Base-by-base conservation (phyloP, 2,888 invertebrate species). In the Trichogramma evanescens region DNA sequence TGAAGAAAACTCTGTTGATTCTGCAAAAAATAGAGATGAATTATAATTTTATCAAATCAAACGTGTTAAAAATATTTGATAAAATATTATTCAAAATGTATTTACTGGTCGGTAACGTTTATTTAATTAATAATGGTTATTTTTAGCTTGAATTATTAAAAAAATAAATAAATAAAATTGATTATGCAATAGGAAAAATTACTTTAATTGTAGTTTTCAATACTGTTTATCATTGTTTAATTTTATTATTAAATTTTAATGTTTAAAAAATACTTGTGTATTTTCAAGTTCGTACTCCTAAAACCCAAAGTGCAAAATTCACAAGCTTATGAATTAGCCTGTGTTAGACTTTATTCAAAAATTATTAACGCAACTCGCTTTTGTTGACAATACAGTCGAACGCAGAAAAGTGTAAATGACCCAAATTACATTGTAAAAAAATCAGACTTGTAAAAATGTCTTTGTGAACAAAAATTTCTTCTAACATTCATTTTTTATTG, bases 1-100 rank as follows among this genome's bases (percentile, higher is more conserved):
- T 44, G 71, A 80, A 38, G 86, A 87, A 72, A 85, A 86, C 71
- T 81, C 82, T 67, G 78, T 80, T 53, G 79, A 77, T 8, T 57
- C 70, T n/a, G 80, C 80, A 59, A 82, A 59, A 4, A 42, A 50
- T 44, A 64, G 63, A 51, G 59, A 63, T 38, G 68, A 68, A 55
- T 57, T 67, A 45, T 68, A 64, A 63, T 10, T 38, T 8, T 38
- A 55, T 6, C 6, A 4, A 50, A 4, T 50, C 3, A 4, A 50
- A 42, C 7, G 9, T 26, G 5, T 4, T 26, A 42, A 4, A 4
- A n/a, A 54, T 40, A 6, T 44, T n/a, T 50, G n/a, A 43, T 38
- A 8, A 42, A 50, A 38, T 43, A 50, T 4, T 48, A 13, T 10
- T 5, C 5, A 48, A 48, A 48, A 48, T 42, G 8, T 6, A 50